Evolutionary conservation across 2,113 vertebrate species (phyloP), one percentile per base, ranked within the genome.

Genomic region (Xiphophorus maculatus): DNA sequence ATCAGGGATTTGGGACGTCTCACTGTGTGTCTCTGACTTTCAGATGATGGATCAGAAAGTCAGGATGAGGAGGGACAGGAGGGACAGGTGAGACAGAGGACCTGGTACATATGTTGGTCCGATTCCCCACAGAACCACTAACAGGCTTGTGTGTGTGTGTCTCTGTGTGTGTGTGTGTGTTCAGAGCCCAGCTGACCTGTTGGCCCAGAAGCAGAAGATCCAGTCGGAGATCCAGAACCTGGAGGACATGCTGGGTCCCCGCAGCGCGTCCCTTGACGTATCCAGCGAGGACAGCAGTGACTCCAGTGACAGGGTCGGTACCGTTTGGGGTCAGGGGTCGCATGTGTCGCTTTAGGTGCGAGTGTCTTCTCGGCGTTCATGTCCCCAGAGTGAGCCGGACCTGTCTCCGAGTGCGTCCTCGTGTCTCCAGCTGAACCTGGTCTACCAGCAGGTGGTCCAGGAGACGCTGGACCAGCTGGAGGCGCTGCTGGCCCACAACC

Each of bases 351-450:
- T 8, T 11, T 54, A 17, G 12, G 14, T 63, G 11, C 27, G 25
- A 14, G 4, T 61, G 29, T 74, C 11, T 8, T 79, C 54, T 67
- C 3, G 51, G 27, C 64, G 25, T 51, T 10, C 68, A 28, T 29
- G 12, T 66, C 64, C 11, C 1, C 63, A 92, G 83, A 89, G 90
- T 32, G 85, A 91, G 11, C 66, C 92, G 9, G 83, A 71, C 44
- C 69, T 92, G 63, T 65, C 90, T 2, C 58, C 5, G 3, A 83
- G 89, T 0, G 81, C 77, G 63, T 91, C 91, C 0, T 87, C 86
- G 0, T 92, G 89, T 80, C 90, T 93, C 4, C 90, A 93, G 85
- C 69, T 93, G 80, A 93, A 93, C 84, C 73, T 93, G 5, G 92
- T 93, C 7, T 93, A 93, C 70, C 92, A 93, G 83, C 92, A 93